Evolutionary conservation across 1,140 invertebrate genomes (phyloP).

Genomic region (Heliconius hermathena): DNA sequence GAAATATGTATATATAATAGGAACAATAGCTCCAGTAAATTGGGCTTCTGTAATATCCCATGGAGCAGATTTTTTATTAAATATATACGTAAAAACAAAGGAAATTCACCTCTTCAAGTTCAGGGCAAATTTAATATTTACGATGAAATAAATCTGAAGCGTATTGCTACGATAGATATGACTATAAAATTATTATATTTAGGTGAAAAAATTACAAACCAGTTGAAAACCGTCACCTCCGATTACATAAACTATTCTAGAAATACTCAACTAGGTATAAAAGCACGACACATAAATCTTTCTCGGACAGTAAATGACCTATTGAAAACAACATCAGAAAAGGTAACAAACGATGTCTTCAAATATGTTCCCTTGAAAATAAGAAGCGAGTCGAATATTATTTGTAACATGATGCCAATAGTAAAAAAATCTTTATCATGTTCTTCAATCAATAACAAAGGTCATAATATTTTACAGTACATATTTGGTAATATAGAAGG

Average conservation of each 20-base stretch:
- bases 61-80: constrained; percentile 54
- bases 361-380: background rate
- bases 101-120: constrained; percentile 36
- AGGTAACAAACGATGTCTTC: background rate
- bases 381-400: constrained; percentile 16
- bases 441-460: constrained; percentile 21
- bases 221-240: constrained; percentile 24
- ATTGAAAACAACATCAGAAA: background rate
- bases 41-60: constrained; percentile 53
- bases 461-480: constrained; percentile 49
- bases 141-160: constrained; percentile 49
- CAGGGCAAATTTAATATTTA: constrained; percentile 52
- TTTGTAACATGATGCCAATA: background rate
- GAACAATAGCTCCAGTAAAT: constrained; percentile 37
- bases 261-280: background rate
- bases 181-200: constrained; percentile 54
- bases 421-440: constrained; percentile 18
- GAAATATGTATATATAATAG: constrained; percentile 57
- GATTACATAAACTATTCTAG: background rate
- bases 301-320: background rate
- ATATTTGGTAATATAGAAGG: constrained; percentile 54
- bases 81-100: constrained; percentile 47
- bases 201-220: constrained; percentile 38
- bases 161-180: constrained; percentile 54
- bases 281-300: background rate